phyloP scores from a whole-genome alignment of 2,888 invertebrate genomes.

The Noctua comes region DNA sequence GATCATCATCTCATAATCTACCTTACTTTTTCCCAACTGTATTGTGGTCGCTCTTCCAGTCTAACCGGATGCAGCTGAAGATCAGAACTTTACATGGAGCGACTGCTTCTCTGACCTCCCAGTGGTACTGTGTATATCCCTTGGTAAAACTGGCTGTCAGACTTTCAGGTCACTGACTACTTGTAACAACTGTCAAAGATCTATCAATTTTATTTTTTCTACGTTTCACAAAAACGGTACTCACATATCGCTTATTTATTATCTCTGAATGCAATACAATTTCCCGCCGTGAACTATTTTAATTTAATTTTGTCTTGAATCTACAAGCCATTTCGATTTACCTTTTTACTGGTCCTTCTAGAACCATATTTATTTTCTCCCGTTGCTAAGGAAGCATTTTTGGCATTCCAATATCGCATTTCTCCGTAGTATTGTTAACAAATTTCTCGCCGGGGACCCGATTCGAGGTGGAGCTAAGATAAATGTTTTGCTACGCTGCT shows the following conservation, averaged over 20 bases:
- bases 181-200: not conserved
- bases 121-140: no score
- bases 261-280: not conserved
- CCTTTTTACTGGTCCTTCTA: conserved; percentile 18
- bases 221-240: not conserved
- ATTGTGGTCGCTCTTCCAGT: not conserved
- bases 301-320: no score
- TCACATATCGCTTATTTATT: not conserved
- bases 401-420: conserved; percentile 60
- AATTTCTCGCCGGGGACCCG: conserved; percentile 44
- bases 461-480: conserved; percentile 39
- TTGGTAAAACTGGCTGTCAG: not conserved
- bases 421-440: conserved; percentile 62
- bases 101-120: not conserved
- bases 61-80: not conserved
- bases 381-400: conserved; percentile 39
- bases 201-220: not conserved
- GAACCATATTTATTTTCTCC: not conserved
- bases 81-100: not conserved
- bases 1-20: not conserved
- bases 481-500: conserved; percentile 48
- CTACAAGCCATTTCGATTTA: not conserved
- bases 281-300: not conserved
- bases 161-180: not conserved
- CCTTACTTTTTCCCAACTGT: not conserved